Percentiles rank a stretch among this genome's conserved stretches.
Evolutionary conservation across 2,888 invertebrate species (phyloP).

Genomic region (Cheilosia vulpina): DNA sequence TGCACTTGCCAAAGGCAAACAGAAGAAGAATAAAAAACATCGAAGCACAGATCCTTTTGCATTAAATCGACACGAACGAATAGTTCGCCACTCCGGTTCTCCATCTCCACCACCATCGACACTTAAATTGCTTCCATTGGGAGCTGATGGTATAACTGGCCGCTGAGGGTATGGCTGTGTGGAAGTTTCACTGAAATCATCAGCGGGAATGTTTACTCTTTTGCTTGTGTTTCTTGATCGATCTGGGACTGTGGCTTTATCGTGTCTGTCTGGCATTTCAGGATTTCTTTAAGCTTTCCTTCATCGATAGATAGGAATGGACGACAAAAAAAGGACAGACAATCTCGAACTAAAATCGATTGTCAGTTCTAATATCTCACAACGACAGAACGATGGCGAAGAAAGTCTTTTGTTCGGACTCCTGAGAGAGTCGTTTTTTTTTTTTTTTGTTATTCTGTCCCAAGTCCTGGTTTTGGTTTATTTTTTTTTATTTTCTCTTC

Average conservation of each 20-base stretch:
- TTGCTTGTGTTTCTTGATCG: conserved; percentile 57
- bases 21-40: conserved; percentile 7
- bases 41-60: conserved; percentile 54
- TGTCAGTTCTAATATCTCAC: conserved; percentile 69
- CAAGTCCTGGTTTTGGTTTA: conserved; percentile 3
- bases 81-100: conserved; percentile 56
- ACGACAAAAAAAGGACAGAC: neutral
- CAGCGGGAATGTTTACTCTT: conserved; percentile 54
- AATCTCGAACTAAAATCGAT: conserved; percentile 61
- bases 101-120: conserved; percentile 36
- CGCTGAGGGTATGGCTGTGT: neutral
- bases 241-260: conserved; percentile 62
- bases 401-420: conserved; percentile 57
- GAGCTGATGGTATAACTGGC: neutral
- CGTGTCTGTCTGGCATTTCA: conserved; percentile 54
- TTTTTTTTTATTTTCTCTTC: conserved; percentile 1
- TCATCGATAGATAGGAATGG: conserved; percentile 8
- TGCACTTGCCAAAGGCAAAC: conserved; percentile 14
- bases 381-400: conserved; percentile 25
- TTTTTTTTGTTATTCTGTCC: conserved; percentile 16
- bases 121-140: conserved; percentile 67
- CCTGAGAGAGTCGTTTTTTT: conserved; percentile 47
- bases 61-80: conserved; percentile 72
- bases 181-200: conserved; percentile 40
- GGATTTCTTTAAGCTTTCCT: conserved; percentile 66